Evolutionary conservation across 2,797 vertebrate genomes (phyloP), one percentile per base, ranked within the genome.

Genomic region (Loris lydekkerianus): DNA sequence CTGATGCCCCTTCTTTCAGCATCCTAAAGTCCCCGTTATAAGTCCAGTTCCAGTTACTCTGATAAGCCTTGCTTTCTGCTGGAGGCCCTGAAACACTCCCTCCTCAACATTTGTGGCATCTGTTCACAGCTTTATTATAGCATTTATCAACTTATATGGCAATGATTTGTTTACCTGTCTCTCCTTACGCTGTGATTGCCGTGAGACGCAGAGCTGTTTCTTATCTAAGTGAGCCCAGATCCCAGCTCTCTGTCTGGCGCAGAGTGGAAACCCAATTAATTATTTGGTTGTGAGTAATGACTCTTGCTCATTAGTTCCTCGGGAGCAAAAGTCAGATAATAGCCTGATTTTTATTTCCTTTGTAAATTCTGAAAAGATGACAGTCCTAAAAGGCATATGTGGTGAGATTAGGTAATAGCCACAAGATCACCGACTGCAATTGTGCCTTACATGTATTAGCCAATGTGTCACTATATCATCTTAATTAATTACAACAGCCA

Each of bases 141-240:
- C 90, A 97, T 97, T 96, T 87, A 97, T 96, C 94, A 97, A 93
- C 34, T 91, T 95, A 65, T 13, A 87, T 80, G 85, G 88, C 92
- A 97, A 88, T 93, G 95, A 97, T 95, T 88, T 94, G 90, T 97
- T 95, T 96, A 89, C 97, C 95, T 96, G 94, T 92, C 93, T 95
- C 67, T 88, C 49, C 49, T 76, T 92, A 56, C 82, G 61, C 90
- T 67, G 69, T 86, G 87, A 96, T 89, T 70, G 60, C 73, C 90
- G 69, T 75, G 77, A 97, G 94, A 75, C 88, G 92, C 93, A 95
- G 82, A 91, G 82, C 82, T 82, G 53, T n/a, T 95, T 82, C 85
- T 92, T 95, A 97, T 94, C 93, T 93, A 86, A 93, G 88, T 89
- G 90, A 96, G 91, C 61, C 91, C 92, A 97, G 94, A 93, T 78